phyloP scores from a whole-genome alignment of 2,113 vertebrate species.

The Rhea pennata region DNA sequence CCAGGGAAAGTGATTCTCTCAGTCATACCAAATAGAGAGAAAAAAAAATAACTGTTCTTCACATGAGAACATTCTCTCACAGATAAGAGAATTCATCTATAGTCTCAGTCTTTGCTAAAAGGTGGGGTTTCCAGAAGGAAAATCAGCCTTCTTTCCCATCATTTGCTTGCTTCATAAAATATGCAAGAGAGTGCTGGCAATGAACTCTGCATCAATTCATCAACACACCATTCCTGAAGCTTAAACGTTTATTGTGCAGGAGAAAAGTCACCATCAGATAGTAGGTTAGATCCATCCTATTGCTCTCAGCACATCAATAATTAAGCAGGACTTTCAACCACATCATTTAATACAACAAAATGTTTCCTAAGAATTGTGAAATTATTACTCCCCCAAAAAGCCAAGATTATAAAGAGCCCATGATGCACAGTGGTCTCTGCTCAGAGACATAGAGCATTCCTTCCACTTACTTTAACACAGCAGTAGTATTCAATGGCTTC shows the following conservation, averaged over 20 bases:
- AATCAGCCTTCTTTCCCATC: not conserved
- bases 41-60: not conserved
- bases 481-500: slow-evolving; percentile 50
- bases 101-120: not conserved
- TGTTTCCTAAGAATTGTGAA: slow-evolving; percentile 46
- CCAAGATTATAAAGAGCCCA: slow-evolving; percentile 38
- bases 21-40: not conserved
- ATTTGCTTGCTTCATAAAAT: slow-evolving; percentile 56
- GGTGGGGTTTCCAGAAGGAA: slow-evolving; percentile 10
- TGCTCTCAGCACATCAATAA: slow-evolving; percentile 53
- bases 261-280: slow-evolving; percentile 3
- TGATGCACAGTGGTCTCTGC: slow-evolving; percentile 32
- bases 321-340: slow-evolving; percentile 48
- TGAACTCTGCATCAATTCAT: slow-evolving; percentile 21
- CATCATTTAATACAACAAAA: slow-evolving; percentile 50
- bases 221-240: not conserved
- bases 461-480: slow-evolving; percentile 67
- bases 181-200: slow-evolving; percentile 35
- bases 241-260: not conserved
- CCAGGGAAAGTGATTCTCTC: not conserved
- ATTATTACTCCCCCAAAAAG: slow-evolving; percentile 7
- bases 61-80: not conserved
- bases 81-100: not conserved
- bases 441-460: slow-evolving; percentile 16
- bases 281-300: slow-evolving; percentile 20